These are phyloP conservation scores for Nyctalus aviator DNA, from an alignment of 2,797 vertebrate species.

Conservation along the genomic window DNA sequence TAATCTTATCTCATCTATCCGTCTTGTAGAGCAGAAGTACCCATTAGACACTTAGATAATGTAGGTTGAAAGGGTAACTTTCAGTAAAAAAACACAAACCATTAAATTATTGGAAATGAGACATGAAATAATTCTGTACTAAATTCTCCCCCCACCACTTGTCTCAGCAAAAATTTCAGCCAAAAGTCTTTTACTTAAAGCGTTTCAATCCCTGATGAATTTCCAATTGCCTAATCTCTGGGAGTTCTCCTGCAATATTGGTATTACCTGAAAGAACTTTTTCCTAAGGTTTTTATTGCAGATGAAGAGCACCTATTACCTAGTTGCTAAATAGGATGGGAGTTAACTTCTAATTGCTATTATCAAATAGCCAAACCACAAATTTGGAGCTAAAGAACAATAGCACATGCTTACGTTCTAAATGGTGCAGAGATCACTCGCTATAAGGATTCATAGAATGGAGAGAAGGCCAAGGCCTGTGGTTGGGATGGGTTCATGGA, in stretches of 20 bases:
- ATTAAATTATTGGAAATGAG: background rate
- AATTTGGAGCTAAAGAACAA: background rate
- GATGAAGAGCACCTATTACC: background rate
- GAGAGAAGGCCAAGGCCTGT: background rate
- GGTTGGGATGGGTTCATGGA: background rate
- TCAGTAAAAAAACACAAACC: background rate
- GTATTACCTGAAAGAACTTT: background rate
- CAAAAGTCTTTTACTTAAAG: conserved; percentile 2
- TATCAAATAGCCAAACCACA: background rate
- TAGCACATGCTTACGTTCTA: background rate
- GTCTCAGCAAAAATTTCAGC: conserved; percentile 11
- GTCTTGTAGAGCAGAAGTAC: background rate
- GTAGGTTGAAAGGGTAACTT: background rate
- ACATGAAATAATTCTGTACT: background rate
- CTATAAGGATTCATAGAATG: background rate
- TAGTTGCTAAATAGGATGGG: background rate
- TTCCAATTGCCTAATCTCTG: background rate
- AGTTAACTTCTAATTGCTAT: background rate
- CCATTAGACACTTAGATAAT: background rate
- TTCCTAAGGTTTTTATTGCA: background rate
- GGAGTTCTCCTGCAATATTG: background rate
- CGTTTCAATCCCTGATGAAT: conserved; percentile 1
- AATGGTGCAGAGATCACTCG: background rate
- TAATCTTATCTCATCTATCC: background rate
- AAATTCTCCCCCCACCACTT: background rate